Evolutionary conservation across 2,888 invertebrate species (phyloP).

Genomic region (Zygothrica quintamaculata): DNA sequence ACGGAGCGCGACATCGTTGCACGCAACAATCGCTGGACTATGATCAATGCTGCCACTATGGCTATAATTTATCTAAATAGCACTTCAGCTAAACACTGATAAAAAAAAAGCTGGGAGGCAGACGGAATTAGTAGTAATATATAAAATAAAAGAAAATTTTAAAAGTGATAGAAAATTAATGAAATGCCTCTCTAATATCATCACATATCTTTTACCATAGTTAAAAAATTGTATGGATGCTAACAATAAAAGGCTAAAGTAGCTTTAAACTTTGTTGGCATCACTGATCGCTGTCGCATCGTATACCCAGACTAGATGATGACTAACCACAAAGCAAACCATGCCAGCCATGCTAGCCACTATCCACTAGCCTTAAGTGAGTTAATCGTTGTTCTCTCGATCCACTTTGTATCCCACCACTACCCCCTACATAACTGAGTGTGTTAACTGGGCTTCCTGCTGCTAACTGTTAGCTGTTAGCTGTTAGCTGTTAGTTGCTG

Average conservation of each 20-base stretch:
- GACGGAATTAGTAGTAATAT: too few relatives aligned
- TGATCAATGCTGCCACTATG: not conserved
- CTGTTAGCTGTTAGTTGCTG: conserved; percentile 55
- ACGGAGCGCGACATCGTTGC: conserved; percentile 15
- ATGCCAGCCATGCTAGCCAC: too few relatives aligned
- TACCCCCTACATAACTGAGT: conserved; percentile 7
- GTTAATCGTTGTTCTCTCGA: conserved; percentile 18
- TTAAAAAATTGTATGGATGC: too few relatives aligned
- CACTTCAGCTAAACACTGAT: too few relatives aligned
- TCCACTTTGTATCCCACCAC: conserved; percentile 5
- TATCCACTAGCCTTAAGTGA: conserved; percentile 33
- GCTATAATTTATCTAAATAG: too few relatives aligned
- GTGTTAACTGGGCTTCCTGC: conserved; percentile 64
- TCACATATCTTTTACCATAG: too few relatives aligned
- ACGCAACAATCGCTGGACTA: conserved; percentile 26
- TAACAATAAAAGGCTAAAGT: too few relatives aligned
- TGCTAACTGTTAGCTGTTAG: conserved; percentile 44
- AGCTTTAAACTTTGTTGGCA: too few relatives aligned
- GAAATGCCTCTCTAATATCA: too few relatives aligned
- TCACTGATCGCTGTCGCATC: not conserved
- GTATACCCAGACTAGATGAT: conserved; percentile 19
- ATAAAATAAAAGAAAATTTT: too few relatives aligned
- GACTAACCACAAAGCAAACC: conserved; percentile 51
- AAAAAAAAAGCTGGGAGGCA: too few relatives aligned
- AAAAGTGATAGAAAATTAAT: too few relatives aligned